Base-by-base conservation (phyloP, 2,888 invertebrate genomes). In the Cataglyphis livida region DNA sequence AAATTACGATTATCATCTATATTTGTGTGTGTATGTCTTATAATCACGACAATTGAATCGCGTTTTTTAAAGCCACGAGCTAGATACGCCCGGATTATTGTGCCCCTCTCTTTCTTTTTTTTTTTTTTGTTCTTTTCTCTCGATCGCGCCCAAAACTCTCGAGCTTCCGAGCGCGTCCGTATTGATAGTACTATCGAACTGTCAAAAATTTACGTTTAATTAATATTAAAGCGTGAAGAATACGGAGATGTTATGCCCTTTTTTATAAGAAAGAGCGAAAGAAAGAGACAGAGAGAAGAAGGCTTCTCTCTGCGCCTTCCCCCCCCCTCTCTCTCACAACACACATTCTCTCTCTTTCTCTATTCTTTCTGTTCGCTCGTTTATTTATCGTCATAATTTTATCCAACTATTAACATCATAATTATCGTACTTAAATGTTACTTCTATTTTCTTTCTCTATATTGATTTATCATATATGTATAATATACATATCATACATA, bases 401-500 rank as follows among this genome's bases (percentile, higher is more conserved):
- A 54, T 41, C 32, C 15, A 41, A 66, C 25, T 82, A 38, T 32
- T 89, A 90, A 91, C 90, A 90, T 90, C 87, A 82, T 90, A 89
- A 84, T 86, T 84, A 81, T 75, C 76, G 78, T 84, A 74, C 84
- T 86, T 89, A 88, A 81, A 85, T 2, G 7, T 85, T 87, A 90
- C n/a, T 84, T 68, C 76, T 32, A 62, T 57, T 12, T 10, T 25
- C 54, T 25, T 35, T 28, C 38, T 75, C 38, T 65, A 35, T 32
- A 51, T 15, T 74, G 21, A 3, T 78, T 84, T 90, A 86, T 90
- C 91, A 86, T 87, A 88, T 25, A 25, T 25, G 25, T 90, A 86
- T 90, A 90, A 32, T 88, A 87, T 91, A 89, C 87, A 88, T 89
- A 88, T 90, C 86, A 85, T 87, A 90, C 88, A 88, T 85, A 62